Base-by-base conservation (phyloP, 2,113 vertebrate genomes). In the Dissostichus mawsoni region DNA sequence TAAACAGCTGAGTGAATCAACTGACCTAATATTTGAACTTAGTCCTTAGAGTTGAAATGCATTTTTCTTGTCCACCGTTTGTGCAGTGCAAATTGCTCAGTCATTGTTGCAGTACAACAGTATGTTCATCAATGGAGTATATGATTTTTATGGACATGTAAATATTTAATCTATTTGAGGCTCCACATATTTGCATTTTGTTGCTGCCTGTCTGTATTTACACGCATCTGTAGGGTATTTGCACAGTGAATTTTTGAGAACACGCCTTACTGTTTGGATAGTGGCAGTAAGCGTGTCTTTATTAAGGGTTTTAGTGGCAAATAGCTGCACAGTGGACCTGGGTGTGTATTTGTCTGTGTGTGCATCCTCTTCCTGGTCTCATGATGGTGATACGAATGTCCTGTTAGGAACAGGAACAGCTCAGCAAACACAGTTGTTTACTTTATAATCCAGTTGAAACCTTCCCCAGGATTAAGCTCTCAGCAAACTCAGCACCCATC, bases 391-490 rank as follows among this genome's bases (percentile, higher is more conserved):
- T 83, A 90, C 78, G 76, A 83, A 88, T 71, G 66, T 93, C 87
- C 90, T 90, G 93, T 90, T 85, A 84, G 81, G 70, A 91, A 25
- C 57, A 74, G 78, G 76, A 87, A 66, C 80, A 62, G 75, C 81
- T 91, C 82, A 50, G 88, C 89, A 91, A 92, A 92, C 84, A 85
- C 20, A 23, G 11, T 77, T 89, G 85, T 87, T 90, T 86, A 87
- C 83, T 13, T 75, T 69, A 63, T 69, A 73, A 83, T 81, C 78
- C 83, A 88, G 17, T 53, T 57, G 23, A 76, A 92, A 48, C 66
- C 33, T 62, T 66, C 29, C 47, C 58, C 62, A 13, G 44, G 33
- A 58, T 87, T 74, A 78, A 47, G 63, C 62, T 84, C 45, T 58
- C 44, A n/a, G 56, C 25, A 83, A 83, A 85, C 61, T 61, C 45